phyloP scores from a whole-genome alignment of 2,113 vertebrate genomes.

The Drymodes brunneopygia region DNA sequence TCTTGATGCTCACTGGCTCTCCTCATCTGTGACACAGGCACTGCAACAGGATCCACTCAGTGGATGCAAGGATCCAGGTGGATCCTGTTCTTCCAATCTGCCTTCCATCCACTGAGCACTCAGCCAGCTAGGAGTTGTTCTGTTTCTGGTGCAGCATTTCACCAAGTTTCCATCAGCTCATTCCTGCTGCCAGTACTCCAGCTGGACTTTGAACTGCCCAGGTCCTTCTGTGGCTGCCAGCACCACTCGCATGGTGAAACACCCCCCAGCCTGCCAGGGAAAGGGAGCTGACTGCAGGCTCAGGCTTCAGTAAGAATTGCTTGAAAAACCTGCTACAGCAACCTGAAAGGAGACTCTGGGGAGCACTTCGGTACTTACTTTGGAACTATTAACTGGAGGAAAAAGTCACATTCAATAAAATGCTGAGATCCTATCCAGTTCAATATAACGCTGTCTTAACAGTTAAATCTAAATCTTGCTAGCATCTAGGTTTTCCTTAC shows the following conservation, averaged over 20 bases:
- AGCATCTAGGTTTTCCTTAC: not conserved
- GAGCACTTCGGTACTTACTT: not conserved
- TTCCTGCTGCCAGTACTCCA: not conserved
- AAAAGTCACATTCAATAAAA: not conserved
- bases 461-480: not conserved
- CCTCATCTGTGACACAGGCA: not conserved
- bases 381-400: not conserved
- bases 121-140: not conserved
- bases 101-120: not conserved
- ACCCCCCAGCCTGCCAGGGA: accelerated
- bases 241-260: accelerated
- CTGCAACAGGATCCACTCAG: not conserved
- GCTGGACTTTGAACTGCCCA: not conserved
- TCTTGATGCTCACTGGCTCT: not conserved
- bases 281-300: not conserved
- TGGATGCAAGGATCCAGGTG: not conserved
- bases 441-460: not conserved
- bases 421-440: not conserved
- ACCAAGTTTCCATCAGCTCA: not conserved
- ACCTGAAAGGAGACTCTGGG: not conserved
- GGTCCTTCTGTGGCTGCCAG: not conserved
- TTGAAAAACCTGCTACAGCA: not conserved
- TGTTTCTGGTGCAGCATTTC: not conserved
- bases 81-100: not conserved
- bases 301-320: not conserved